Evolutionary conservation across 2,888 invertebrate genomes (phyloP).

Genomic region (Pristionchus exspectatus): DNA sequence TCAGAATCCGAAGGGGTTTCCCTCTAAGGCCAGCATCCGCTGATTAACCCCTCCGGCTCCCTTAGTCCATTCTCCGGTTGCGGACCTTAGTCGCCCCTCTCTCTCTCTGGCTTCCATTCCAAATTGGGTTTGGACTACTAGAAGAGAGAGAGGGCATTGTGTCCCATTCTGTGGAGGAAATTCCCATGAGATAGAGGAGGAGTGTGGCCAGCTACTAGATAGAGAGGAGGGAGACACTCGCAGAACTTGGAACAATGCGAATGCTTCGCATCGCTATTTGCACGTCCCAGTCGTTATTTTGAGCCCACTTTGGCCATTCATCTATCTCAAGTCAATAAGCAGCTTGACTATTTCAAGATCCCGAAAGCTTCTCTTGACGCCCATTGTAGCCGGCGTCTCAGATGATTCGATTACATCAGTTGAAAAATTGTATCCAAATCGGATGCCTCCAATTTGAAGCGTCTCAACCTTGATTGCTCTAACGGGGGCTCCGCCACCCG

Average conservation of each 20-base stretch:
- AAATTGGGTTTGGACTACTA: slow-evolving; percentile 48
- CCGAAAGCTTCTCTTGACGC: too few species aligned
- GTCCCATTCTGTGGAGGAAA: neutral
- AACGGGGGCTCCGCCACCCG: too few species aligned
- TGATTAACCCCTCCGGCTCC: neutral
- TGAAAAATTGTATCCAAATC: too few species aligned
- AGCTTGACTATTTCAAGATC: too few species aligned
- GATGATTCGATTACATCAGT: too few species aligned
- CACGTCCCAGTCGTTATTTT: neutral
- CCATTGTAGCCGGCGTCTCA: too few species aligned
- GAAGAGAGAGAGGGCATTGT: slow-evolving; percentile 49
- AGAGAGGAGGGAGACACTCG: neutral
- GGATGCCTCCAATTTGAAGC: too few species aligned
- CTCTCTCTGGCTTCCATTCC: slow-evolving; percentile 46
- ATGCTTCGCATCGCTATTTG: neutral
- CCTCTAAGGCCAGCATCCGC: neutral
- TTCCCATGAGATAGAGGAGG: slow-evolving; percentile 18
- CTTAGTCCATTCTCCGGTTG: slow-evolving; percentile 9
- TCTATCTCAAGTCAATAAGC: neutral
- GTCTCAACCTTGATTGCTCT: too few species aligned
- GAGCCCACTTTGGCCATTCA: neutral
- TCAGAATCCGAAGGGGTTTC: too few species aligned
- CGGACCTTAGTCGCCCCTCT: neutral
- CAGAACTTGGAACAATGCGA: slow-evolving; percentile 5
- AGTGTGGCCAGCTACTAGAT: neutral